Conservation (phyloP, 1,140 invertebrate species). For the Magallana gigas region DNA sequence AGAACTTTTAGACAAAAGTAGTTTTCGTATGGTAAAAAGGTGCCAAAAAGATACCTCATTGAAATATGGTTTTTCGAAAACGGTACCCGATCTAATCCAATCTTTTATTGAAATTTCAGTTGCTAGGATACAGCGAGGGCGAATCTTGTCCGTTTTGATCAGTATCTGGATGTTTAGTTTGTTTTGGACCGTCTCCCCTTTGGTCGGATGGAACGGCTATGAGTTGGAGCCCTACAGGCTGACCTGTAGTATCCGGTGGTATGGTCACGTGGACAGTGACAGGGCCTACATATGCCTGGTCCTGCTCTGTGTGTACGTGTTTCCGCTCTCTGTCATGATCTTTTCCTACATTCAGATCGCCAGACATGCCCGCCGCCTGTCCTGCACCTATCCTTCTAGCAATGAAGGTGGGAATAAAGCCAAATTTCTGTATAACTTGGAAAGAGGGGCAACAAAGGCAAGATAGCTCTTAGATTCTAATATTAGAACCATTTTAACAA, state of each 20-base stretch:
- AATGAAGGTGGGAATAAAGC: neutral
- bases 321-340: conserved; percentile 30
- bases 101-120: conserved; percentile 1
- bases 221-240: neutral
- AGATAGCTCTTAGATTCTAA: neutral
- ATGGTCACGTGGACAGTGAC: neutral
- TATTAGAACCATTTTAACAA: no score
- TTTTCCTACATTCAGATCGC: conserved; percentile 40
- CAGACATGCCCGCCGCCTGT: neutral
- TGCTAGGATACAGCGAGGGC: neutral
- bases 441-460: neutral
- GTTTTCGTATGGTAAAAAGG: no score
- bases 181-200: conserved; percentile 47
- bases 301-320: conserved; percentile 14
- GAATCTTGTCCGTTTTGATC: neutral
- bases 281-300: neutral
- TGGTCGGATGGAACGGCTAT: conserved; percentile 44
- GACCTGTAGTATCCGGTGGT: conserved; percentile 46
- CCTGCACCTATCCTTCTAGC: neutral
- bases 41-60: no score
- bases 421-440: neutral
- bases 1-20: no score
- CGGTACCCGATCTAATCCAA: no score
- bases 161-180: conserved; percentile 33
- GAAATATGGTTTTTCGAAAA: no score